Conservation (phyloP, 2,888 invertebrate genomes). For the Dasypolia templi region DNA sequence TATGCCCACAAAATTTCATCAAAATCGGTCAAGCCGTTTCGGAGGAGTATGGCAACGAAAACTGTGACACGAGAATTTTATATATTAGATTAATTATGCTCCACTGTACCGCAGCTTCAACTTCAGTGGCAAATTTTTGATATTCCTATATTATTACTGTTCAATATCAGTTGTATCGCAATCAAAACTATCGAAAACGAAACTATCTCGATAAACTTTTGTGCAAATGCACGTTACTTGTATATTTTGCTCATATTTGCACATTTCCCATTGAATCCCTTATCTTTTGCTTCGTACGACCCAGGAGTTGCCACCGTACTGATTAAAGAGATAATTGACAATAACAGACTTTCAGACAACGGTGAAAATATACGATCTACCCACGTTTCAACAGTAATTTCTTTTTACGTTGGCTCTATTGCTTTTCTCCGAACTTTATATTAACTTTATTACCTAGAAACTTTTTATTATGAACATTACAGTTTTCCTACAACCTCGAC, state of each 20-base stretch:
- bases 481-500: not conserved
- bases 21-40: too few species aligned
- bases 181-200: conserved; percentile 3
- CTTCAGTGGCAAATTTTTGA: conserved; percentile 9
- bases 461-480: conserved; percentile 33
- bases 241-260: conserved; percentile 9
- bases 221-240: not conserved
- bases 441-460: conserved; percentile 17
- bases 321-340: conserved; percentile 13
- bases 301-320: not conserved
- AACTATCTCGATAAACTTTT: too few species aligned
- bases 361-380: conserved; percentile 31
- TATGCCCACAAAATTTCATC: too few species aligned
- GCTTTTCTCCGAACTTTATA: conserved; percentile 26
- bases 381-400: conserved; percentile 36
- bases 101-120: not conserved
- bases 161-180: conserved; percentile 12
- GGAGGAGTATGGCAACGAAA: too few species aligned
- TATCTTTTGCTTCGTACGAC: not conserved
- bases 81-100: too few species aligned
- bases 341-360: conserved; percentile 1
- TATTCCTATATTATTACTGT: conserved; percentile 30
- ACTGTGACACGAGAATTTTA: too few species aligned
- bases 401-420: conserved; percentile 23
- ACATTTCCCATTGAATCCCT: conserved; percentile 3